Conservation (phyloP, 2,888 invertebrate species). For the Aphidoletes aphidimyza region DNA sequence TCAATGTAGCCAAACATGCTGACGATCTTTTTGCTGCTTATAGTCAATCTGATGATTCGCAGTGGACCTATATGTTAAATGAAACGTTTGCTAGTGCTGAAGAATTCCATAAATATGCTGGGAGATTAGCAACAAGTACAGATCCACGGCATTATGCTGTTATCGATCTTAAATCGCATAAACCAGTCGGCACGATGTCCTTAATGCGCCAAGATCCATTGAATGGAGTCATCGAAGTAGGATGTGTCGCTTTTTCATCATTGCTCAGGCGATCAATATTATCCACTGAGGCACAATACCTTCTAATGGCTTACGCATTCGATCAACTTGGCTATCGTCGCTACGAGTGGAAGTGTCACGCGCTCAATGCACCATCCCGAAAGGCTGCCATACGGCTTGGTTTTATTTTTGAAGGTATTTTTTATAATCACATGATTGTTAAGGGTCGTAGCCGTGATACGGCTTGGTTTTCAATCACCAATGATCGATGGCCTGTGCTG, state of each 20-base stretch:
- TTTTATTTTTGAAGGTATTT: constrained; percentile 3
- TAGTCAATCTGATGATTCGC: neutral
- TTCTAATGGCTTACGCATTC: neutral
- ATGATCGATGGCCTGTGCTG: neutral
- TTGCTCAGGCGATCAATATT: neutral
- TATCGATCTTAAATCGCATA: neutral
- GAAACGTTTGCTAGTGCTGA: neutral
- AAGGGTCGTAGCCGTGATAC: neutral
- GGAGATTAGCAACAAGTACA: neutral
- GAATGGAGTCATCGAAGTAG: neutral
- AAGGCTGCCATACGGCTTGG: constrained; percentile 9
- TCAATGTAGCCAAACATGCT: neutral
- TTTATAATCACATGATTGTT: neutral
- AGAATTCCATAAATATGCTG: neutral
- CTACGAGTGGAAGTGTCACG: constrained; percentile 11
- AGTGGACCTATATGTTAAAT: neutral
- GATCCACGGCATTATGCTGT: neutral
- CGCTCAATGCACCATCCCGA: neutral
- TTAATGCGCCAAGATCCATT: neutral
- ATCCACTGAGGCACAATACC: constrained; percentile 48
- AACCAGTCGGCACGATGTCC: neutral
- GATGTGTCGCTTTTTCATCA: neutral
- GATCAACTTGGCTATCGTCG: constrained; percentile 51
- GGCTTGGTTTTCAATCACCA: constrained; percentile 10
- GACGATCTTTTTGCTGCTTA: neutral